Evolutionary conservation across 2,888 invertebrate species (phyloP).

Genomic region (Lithophane leautieri): DNA sequence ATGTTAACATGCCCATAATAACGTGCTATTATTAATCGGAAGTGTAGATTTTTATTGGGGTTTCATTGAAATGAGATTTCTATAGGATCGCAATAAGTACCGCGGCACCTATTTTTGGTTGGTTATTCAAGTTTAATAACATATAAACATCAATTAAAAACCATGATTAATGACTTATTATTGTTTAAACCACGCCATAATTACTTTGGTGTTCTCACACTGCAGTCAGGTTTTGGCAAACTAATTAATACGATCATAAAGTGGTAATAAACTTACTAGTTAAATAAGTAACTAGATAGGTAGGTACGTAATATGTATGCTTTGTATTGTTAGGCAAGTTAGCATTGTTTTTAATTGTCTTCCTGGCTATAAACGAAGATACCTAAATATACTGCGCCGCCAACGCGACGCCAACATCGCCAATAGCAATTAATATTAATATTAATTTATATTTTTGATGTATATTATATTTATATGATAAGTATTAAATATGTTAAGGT

Average conservation of each 20-base stretch:
- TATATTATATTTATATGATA: too few species aligned
- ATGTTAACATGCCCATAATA: conserved; percentile 62
- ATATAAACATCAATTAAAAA: conserved; percentile 52
- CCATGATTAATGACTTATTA: conserved; percentile 57
- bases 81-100: conserved; percentile 58
- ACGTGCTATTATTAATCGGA: conserved; percentile 78
- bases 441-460: too few species aligned
- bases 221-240: conserved; percentile 25
- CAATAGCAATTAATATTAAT: not conserved
- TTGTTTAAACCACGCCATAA: conserved; percentile 40
- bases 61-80: conserved; percentile 68
- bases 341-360: conserved; percentile 11
- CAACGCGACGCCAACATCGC: not conserved
- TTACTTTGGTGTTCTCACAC: conserved; percentile 39
- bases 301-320: not conserved
- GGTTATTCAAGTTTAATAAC: conserved; percentile 65
- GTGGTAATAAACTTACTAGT: conserved; percentile 8
- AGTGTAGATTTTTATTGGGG: conserved; percentile 77
- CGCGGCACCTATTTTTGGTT: conserved; percentile 60
- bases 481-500: too few species aligned
- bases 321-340: conserved; percentile 14
- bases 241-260: conserved; percentile 21
- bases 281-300: not conserved
- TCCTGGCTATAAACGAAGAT: not conserved
- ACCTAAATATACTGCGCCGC: not conserved